Base-by-base conservation (phyloP, 23 tunicate genomes). In the Ciona savignyi region DNA sequence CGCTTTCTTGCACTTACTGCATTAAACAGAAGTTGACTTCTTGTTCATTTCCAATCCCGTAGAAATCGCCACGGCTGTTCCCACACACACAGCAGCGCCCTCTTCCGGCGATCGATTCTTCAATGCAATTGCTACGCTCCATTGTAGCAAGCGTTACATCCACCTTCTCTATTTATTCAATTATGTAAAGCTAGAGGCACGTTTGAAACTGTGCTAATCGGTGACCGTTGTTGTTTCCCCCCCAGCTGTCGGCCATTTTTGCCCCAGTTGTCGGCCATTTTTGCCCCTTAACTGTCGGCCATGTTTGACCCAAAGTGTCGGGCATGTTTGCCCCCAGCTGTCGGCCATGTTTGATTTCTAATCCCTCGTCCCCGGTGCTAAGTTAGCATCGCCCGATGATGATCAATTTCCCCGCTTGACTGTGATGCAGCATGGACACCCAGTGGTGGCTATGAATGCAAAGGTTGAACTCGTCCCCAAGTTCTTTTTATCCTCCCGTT, bases 401-500 rank as follows among this genome's bases (percentile, higher is more conserved):
- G 56, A n/a, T n/a, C 56, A 42, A 42, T 42, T 42, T 42, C n/a
- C n/a, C 9, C 56, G 56, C 56, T 42, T 42, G 56, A 42, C 56
- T 42, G 56, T 42, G 56, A 42, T 6, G 56, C 56, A 42, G 56
- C 56, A 42, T 42, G 15, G 11, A 42, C 56, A 42, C 56, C 56
- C 9, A n/a, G n/a, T n/a, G 56, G 15, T 42, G 56, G 15, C 9
- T 42, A 42, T 15, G 56, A 15, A 42, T 15, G 15, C 56, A 9
- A 42, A 9, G 15, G 9, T 42, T 42, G 56, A 42, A 42, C 56
- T 42, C 56, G 56, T 42, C 56, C 56, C 56, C 56, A 42, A 42
- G 56, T 42, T 42, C 56, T 42, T 42, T 42, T 42, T 42, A 42
- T 42, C 56, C 56, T 42, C 56, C 56, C 56, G 56, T 42, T 42